These are phyloP conservation scores for Phalera bucephala DNA, from an alignment of 2,888 invertebrate genomes.

Conservation along the genomic window DNA sequence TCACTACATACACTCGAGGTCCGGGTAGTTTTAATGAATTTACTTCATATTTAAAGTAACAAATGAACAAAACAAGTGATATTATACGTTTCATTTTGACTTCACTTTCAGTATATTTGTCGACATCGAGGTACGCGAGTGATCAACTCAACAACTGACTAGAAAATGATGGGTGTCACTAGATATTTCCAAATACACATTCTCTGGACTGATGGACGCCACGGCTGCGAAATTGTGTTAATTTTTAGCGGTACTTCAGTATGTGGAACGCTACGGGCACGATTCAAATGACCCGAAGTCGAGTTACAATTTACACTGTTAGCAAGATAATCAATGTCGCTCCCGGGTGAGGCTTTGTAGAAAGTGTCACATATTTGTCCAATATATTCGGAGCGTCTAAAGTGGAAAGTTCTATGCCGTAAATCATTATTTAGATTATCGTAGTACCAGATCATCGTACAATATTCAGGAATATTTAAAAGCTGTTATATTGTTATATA, in stretches of 20 bases:
- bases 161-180: constrained; percentile 53
- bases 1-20: constrained; percentile 72
- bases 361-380: constrained; percentile 77
- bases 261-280: constrained; percentile 69
- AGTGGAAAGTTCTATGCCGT: constrained; percentile 34
- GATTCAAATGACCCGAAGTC: constrained; percentile 58
- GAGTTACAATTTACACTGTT: constrained; percentile 72
- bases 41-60: constrained; percentile 39
- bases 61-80: constrained; percentile 44
- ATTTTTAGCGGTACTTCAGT: constrained; percentile 75
- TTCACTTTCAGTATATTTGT: constrained; percentile 43
- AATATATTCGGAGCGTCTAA: constrained; percentile 48
- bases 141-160: constrained; percentile 51
- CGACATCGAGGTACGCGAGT: constrained; percentile 36
- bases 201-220: constrained; percentile 15
- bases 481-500: too few relatives aligned
- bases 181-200: constrained; percentile 47
- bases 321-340: constrained; percentile 64
- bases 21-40: constrained; percentile 53
- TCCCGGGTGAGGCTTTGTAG: constrained; percentile 45
- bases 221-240: constrained; percentile 65
- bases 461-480: too few relatives aligned
- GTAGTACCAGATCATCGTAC: constrained; percentile 2
- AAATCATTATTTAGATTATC: too few relatives aligned
- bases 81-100: constrained; percentile 52